Conservation (phyloP, 2,797 vertebrate genomes). For the Sebastes alutus region DNA sequence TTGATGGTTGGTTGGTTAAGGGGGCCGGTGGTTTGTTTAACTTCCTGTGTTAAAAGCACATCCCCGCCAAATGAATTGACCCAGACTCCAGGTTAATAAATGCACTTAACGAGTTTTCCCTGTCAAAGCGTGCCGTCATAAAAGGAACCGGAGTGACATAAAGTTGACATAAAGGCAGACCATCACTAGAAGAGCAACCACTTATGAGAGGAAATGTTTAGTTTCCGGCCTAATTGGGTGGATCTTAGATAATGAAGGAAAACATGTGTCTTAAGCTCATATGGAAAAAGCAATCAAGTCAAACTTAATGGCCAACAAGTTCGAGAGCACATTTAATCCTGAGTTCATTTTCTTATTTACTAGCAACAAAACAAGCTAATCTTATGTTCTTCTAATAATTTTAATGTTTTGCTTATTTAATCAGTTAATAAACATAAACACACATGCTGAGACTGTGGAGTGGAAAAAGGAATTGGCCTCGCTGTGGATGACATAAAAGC, state of each 20-base stretch:
- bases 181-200: slow-evolving; percentile 54
- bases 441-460: slow-evolving; percentile 5
- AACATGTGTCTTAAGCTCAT: slow-evolving; percentile 40
- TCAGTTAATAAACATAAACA: neutral
- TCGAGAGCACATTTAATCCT: neutral
- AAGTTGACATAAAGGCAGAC: slow-evolving; percentile 61
- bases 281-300: slow-evolving; percentile 10
- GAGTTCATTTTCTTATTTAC: neutral
- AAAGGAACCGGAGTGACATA: slow-evolving; percentile 70
- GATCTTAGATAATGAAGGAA: slow-evolving; percentile 58
- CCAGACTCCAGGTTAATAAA: slow-evolving; percentile 74
- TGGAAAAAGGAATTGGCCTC: slow-evolving; percentile 13
- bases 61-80: slow-evolving; percentile 73
- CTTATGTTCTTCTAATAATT: neutral
- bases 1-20: slow-evolving; percentile 19
- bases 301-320: slow-evolving; percentile 1
- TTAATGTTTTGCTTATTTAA: neutral
- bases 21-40: slow-evolving; percentile 21
- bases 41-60: slow-evolving; percentile 79
- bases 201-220: slow-evolving; percentile 51
- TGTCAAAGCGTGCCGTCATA: slow-evolving; percentile 71
- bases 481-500: slow-evolving; percentile 29
- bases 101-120: slow-evolving; percentile 76
- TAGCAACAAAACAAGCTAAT: neutral
- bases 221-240: slow-evolving; percentile 68